Evolutionary conservation across 2,113 vertebrate species (phyloP).

Genomic region (Aythya baeri): DNA sequence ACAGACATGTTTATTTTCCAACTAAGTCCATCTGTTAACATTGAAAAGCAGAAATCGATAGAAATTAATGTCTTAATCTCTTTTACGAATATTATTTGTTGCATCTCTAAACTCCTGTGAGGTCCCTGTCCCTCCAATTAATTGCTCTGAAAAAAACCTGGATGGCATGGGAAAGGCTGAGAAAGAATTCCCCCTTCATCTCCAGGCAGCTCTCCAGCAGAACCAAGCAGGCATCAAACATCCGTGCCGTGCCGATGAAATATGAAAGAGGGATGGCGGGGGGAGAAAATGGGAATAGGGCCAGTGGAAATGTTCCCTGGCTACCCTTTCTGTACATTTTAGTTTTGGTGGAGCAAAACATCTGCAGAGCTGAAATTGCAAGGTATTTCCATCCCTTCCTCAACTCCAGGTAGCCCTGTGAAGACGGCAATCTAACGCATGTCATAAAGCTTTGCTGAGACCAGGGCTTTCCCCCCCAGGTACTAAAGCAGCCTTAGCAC

Average conservation of each 20-base stretch:
- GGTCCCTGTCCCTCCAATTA: not conserved
- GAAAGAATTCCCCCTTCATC: conserved; percentile 12
- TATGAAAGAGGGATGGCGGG: not conserved
- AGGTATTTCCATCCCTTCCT: not conserved
- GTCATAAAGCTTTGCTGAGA: not conserved
- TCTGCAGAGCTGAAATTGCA: not conserved
- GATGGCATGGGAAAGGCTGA: not conserved
- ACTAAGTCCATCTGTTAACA: not conserved
- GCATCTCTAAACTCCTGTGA: not conserved
- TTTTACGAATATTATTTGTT: not conserved
- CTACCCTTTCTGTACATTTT: not conserved
- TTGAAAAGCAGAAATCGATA: not conserved
- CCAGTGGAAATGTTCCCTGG: not conserved
- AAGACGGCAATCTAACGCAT: not conserved
- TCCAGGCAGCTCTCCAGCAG: conserved; percentile 61
- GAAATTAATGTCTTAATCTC: not conserved
- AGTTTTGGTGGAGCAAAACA: not conserved
- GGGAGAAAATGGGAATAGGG: not conserved
- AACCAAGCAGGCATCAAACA: conserved; percentile 31
- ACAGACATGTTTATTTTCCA: not conserved
- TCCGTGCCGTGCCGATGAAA: conserved; percentile 16
- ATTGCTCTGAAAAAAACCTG: conserved; percentile 41
- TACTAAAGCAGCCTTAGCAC: not conserved
- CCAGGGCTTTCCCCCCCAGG: not conserved
- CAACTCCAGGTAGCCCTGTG: not conserved